These are phyloP conservation scores for Dendrocopos noguchii DNA, from an alignment of 2,113 vertebrate genomes.

Conservation along the genomic window DNA sequence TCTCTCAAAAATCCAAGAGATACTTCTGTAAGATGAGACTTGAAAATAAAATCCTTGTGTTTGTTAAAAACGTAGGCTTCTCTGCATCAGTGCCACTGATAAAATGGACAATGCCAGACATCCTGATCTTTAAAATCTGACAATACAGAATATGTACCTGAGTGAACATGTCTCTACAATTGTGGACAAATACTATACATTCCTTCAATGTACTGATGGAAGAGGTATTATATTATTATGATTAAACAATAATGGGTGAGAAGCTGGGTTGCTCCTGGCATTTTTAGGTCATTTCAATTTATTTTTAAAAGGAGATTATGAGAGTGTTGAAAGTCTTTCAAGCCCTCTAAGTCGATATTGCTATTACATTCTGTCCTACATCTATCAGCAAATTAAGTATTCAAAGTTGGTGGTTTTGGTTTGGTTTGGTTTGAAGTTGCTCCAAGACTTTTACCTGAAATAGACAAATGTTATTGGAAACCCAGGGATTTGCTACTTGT, in stretches of 20 bases:
- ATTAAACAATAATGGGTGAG: slow-evolving; percentile 60
- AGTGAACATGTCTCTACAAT: slow-evolving; percentile 38
- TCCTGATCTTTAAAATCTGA: neutral
- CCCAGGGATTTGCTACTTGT: fast-evolving
- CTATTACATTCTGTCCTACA: neutral
- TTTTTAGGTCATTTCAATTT: slow-evolving; percentile 65
- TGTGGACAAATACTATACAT: slow-evolving; percentile 3
- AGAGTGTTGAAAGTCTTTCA: slow-evolving; percentile 2
- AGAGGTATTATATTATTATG: slow-evolving; percentile 55
- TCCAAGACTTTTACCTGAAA: neutral
- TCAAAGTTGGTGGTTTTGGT: neutral
- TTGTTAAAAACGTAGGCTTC: neutral
- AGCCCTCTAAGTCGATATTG: neutral
- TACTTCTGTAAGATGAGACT: neutral
- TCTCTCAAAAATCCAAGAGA: neutral
- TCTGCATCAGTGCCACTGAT: slow-evolving; percentile 32
- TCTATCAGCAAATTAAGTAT: neutral
- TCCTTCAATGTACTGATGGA: neutral
- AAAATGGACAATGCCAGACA: slow-evolving; percentile 30
- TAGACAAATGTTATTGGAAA: neutral
- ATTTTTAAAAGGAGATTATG: slow-evolving; percentile 1
- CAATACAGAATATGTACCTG: neutral
- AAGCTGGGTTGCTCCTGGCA: slow-evolving; percentile 52
- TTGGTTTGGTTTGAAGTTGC: neutral
- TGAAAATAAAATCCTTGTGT: slow-evolving; percentile 19